Percentiles rank a stretch among this genome's conserved stretches.
Conservation (phyloP, 53 echinoderm and acorn worm genomes). For the Echinarachnius parma region DNA sequence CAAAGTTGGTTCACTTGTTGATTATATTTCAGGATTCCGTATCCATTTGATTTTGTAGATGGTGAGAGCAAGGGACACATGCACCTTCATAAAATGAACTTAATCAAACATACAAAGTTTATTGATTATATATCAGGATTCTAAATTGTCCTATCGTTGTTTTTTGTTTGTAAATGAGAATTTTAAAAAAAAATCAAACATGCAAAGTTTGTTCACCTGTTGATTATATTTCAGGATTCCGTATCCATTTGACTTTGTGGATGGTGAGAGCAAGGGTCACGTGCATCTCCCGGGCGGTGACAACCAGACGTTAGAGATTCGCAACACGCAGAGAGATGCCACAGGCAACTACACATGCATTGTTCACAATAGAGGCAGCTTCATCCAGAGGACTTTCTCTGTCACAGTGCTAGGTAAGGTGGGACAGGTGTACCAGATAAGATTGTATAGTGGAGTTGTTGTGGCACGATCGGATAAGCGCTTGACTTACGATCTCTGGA, state of each 20-base stretch:
- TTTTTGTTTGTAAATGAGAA: too few species aligned
- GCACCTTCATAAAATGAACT: too few species aligned
- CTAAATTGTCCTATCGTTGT: too few species aligned
- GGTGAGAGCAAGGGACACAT: not conserved
- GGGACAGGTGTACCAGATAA: not conserved
- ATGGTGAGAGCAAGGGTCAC: not conserved
- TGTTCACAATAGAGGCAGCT: not conserved
- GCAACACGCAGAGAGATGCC: slow-evolving; percentile 2
- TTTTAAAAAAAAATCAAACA: too few species aligned
- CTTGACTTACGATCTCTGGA: too few species aligned
- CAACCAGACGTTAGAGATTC: slow-evolving; percentile 18
- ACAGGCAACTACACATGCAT: slow-evolving; percentile 24
- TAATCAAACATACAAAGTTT: too few species aligned
- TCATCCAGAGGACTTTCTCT: slow-evolving; percentile 4
- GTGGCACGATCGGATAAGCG: too few species aligned
- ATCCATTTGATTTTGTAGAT: not conserved
- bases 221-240: not conserved
- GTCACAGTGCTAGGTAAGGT: slow-evolving; percentile 1
- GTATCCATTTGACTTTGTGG: not conserved
- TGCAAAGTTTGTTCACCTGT: too few species aligned
- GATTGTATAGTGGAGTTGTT: not conserved
- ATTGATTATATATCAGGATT: too few species aligned
- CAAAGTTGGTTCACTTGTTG: too few species aligned
- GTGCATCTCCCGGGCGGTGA: not conserved
- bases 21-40: not conserved